Evolutionary conservation across 1,140 invertebrate species (phyloP), one percentile per base, ranked within the genome.

Genomic region (Glossosoma conforme): DNA sequence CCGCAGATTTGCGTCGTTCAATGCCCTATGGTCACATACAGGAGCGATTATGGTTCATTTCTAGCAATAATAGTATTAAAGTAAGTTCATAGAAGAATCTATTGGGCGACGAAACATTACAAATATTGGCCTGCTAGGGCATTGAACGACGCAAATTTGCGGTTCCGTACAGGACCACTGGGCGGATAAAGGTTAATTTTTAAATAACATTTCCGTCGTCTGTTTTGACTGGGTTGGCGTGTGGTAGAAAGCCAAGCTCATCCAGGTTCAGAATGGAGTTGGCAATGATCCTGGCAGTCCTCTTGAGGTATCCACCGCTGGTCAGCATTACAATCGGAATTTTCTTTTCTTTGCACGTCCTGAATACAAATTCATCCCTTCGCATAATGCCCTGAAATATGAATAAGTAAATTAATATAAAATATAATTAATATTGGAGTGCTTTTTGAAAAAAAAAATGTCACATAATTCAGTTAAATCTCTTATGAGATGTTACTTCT

Each of bases 311-410:
- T 1, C 91, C 91, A 6, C 91, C 91, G 64, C 89, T 91, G 0
- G 89, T 91, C 13, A 93, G 63, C 90, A 93, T 93, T 1, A 91
- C 81, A 33, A 93, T 84, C 1, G 91, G 89, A 53, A 91, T 85
- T 9, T 75, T 64, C 11, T 77, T 62, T 4, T 78, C 54, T 46
- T 77, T 74, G 25, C 83, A 86, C 55, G 81, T 79, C 52, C 78
- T 69, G 65, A 93, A 94, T 2, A 94, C 88, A 20, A 90, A 76
- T 67, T 89, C 82, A 66, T 94, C 91, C 54, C 91, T 74, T 63
- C 81, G 70, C 37, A 93, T 84, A 15, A 93, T 85, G 13, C 89
- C 89, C 80, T 91, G 67, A 36, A 65, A 64, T 52, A 46, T 49
- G 42, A 36, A 38, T 36, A 4, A 4, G 18, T 15, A 40, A 40